These are phyloP conservation scores for Callorhinus ursinus DNA, from an alignment of 2,113 vertebrate species.

Conservation along the genomic window DNA sequence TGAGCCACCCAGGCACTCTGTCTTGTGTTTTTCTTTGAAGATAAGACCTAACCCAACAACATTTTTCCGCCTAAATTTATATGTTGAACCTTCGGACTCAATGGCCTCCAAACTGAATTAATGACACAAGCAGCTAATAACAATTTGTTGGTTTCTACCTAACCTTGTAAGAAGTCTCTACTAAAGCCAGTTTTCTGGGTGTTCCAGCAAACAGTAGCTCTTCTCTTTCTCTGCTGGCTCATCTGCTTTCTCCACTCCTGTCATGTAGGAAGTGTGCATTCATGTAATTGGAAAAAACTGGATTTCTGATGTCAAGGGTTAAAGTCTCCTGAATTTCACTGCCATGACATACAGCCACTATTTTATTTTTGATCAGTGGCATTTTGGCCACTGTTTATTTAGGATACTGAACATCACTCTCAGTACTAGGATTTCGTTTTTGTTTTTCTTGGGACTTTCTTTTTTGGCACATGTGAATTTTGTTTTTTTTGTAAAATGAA, in stretches of 20 bases:
- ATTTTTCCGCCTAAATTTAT: background rate
- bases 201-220: background rate
- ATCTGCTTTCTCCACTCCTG: conserved; percentile 49
- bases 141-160: conserved; percentile 1
- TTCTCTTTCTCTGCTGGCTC: conserved; percentile 53
- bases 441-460: conserved; percentile 76
- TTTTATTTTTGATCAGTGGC: conserved; percentile 77
- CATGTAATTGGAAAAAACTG: conserved; percentile 38
- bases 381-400: conserved; percentile 68
- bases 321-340: conserved; percentile 62
- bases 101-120: conserved; percentile 20
- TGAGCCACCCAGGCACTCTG: too few relatives aligned
- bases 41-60: background rate
- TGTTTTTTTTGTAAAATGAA: conserved; percentile 84
- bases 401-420: conserved; percentile 65
- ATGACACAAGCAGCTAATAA: conserved; percentile 25
- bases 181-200: background rate
- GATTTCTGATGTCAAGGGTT: conserved; percentile 80
- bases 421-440: conserved; percentile 81
- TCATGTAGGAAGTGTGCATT: background rate
- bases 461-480: conserved; percentile 85
- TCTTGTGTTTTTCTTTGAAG: conserved; percentile 17
- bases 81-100: conserved; percentile 40
- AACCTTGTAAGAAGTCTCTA: background rate
- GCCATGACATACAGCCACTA: conserved; percentile 83